These are phyloP conservation scores for Neoascia interrupta DNA, from an alignment of 2,888 invertebrate genomes.

Conservation along the genomic window DNA sequence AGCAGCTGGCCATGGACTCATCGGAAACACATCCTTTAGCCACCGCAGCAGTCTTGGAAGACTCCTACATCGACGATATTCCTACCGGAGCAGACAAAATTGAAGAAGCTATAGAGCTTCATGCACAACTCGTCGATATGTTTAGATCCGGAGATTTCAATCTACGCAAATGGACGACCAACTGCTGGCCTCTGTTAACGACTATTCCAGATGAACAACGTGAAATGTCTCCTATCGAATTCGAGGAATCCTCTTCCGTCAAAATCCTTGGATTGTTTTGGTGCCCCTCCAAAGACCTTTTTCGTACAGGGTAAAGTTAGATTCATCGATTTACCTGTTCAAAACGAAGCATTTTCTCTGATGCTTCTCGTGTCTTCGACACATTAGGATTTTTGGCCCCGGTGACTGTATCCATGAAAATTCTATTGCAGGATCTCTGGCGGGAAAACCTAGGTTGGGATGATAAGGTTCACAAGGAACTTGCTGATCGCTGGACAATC, in stretches of 20 bases:
- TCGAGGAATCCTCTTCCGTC: background rate
- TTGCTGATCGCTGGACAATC: slow-evolving; percentile 2
- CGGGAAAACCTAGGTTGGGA: background rate
- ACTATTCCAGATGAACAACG: background rate
- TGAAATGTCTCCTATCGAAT: background rate
- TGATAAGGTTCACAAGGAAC: slow-evolving; percentile 2
- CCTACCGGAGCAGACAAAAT: background rate
- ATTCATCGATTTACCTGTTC: background rate
- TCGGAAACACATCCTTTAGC: too few species aligned
- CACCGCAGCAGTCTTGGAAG: too few species aligned
- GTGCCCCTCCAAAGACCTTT: slow-evolving; percentile 14
- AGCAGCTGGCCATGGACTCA: too few species aligned
- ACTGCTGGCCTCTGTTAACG: background rate
- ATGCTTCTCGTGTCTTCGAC: slow-evolving; percentile 17
- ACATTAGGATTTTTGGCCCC: slow-evolving; percentile 16
- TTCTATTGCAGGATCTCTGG: slow-evolving; percentile 22
- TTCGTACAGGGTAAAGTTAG: slow-evolving; percentile 10
- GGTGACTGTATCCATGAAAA: slow-evolving; percentile 1
- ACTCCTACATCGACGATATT: too few species aligned
- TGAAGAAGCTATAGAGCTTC: background rate
- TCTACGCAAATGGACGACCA: background rate
- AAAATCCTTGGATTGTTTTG: slow-evolving; percentile 1
- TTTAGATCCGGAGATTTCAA: background rate
- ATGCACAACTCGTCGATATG: background rate
- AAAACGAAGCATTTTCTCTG: slow-evolving; percentile 13